phyloP scores from a whole-genome alignment of 2,888 invertebrate genomes.

The Autographa pulchrina region DNA sequence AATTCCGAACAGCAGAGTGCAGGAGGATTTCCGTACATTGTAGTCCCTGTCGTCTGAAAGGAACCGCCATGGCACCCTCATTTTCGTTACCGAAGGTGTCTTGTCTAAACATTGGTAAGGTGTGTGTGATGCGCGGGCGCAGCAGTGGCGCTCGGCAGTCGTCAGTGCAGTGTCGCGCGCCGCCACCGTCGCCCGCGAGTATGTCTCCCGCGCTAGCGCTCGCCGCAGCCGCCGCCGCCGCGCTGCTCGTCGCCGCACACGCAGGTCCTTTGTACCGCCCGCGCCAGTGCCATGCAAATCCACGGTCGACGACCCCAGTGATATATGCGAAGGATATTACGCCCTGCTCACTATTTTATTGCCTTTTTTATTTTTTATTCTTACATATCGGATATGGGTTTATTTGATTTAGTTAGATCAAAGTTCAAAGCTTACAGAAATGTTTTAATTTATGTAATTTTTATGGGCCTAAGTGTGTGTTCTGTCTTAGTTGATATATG shows the following conservation, averaged over 20 bases:
- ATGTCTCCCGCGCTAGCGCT: conserved; percentile 64
- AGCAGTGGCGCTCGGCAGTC: conserved; percentile 13
- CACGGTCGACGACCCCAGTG: conserved; percentile 83
- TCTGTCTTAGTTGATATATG: conserved; percentile 7
- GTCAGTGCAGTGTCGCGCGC: conserved; percentile 64
- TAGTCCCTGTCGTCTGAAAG: not conserved
- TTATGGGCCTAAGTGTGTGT: conserved; percentile 35
- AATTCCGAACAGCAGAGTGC: no score
- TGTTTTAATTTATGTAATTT: conserved; percentile 26
- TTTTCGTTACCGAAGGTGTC: conserved; percentile 16
- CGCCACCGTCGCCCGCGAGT: conserved; percentile 61
- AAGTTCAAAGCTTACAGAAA: conserved; percentile 8
- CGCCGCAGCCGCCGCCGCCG: conserved; percentile 65
- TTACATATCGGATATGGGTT: conserved; percentile 12
- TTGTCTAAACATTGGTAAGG: conserved; percentile 34
- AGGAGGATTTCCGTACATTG: no score
- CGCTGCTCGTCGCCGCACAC: conserved; percentile 64
- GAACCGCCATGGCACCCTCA: not conserved
- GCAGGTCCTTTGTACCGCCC: conserved; percentile 68
- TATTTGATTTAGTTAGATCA: conserved; percentile 25
- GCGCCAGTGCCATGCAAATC: conserved; percentile 68
- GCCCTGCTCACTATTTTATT: conserved; percentile 60
- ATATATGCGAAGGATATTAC: conserved; percentile 70
- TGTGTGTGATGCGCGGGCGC: conserved; percentile 16
- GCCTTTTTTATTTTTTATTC: conserved; percentile 41